phyloP scores from a whole-genome alignment of 2,888 invertebrate genomes.

The Blastobasis adustella region DNA sequence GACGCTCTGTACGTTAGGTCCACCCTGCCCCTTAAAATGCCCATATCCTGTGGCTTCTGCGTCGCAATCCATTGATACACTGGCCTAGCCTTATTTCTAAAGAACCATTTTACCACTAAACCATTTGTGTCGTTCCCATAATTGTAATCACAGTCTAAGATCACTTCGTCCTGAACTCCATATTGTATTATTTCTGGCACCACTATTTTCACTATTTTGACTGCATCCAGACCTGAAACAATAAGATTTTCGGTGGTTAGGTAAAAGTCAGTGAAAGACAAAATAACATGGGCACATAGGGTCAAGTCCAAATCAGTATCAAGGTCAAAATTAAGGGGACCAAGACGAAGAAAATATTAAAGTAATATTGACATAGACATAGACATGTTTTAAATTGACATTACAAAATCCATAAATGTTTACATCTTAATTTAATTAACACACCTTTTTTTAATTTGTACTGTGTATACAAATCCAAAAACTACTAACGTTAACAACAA shows the following conservation, averaged over 20 bases:
- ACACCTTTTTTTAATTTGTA: too few species aligned
- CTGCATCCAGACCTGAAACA: constrained; percentile 72
- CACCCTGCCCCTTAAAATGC: constrained; percentile 68
- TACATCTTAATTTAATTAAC: too few species aligned
- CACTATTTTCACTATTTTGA: constrained; percentile 76
- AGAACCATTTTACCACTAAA: constrained; percentile 86
- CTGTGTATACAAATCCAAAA: too few species aligned
- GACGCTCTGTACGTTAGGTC: constrained; percentile 80
- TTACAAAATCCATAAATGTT: too few species aligned
- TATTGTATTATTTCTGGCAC: constrained; percentile 78
- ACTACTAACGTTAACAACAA: constrained; percentile 26
- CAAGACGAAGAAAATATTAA: too few species aligned
- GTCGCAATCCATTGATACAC: constrained; percentile 88
- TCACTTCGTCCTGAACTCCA: constrained; percentile 75
- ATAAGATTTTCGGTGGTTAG: constrained; percentile 17
- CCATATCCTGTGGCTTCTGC: constrained; percentile 79
- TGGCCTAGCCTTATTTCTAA: constrained; percentile 77
- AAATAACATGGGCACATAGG: too few species aligned
- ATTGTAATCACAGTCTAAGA: constrained; percentile 84
- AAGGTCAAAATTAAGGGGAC: too few species aligned
- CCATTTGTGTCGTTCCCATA: constrained; percentile 78
- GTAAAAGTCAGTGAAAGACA: too few species aligned
- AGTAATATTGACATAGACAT: too few species aligned
- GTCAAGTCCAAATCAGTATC: too few species aligned
- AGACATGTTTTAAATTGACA: too few species aligned